Percentiles rank a stretch among this genome's conserved stretches.
phyloP scores from a whole-genome alignment of 1,140 invertebrate species.

The Cepaea nemoralis region DNA sequence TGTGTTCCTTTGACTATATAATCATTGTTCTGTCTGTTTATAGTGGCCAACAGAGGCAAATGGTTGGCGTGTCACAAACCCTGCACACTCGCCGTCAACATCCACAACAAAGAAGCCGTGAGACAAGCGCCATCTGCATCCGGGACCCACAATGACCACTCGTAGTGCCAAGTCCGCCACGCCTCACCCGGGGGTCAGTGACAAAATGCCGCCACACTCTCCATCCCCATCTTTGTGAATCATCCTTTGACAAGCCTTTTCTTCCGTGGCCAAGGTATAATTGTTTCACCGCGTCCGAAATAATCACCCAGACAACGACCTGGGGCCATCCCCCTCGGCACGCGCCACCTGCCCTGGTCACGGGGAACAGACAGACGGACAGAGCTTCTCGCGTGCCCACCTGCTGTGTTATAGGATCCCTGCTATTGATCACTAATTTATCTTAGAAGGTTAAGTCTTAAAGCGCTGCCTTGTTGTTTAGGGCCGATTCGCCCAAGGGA shows the following conservation, averaged over 20 bases:
- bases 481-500: no score
- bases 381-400: neutral
- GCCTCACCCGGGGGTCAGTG: neutral
- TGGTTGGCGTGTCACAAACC: neutral
- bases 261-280: neutral
- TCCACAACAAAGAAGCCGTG: neutral
- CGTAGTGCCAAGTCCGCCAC: neutral
- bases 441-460: no score
- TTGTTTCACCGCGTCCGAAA: neutral
- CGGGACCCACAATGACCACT: neutral
- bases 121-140: neutral
- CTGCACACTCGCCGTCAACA: neutral
- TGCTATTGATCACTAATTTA: no score
- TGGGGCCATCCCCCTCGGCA: neutral
- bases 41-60: neutral
- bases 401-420: neutral
- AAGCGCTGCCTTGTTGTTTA: no score
- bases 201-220: neutral
- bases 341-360: conserved; percentile 11
- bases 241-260: neutral
- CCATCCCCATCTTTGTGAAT: neutral
- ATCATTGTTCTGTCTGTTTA: neutral
- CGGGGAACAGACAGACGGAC: neutral
- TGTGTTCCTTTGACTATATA: neutral
- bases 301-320: neutral